Percentiles rank a stretch among this genome's conserved stretches.
These are phyloP conservation scores for Dasyprocta punctata DNA, from an alignment of 2,113 vertebrate genomes.

Conservation along the genomic window DNA sequence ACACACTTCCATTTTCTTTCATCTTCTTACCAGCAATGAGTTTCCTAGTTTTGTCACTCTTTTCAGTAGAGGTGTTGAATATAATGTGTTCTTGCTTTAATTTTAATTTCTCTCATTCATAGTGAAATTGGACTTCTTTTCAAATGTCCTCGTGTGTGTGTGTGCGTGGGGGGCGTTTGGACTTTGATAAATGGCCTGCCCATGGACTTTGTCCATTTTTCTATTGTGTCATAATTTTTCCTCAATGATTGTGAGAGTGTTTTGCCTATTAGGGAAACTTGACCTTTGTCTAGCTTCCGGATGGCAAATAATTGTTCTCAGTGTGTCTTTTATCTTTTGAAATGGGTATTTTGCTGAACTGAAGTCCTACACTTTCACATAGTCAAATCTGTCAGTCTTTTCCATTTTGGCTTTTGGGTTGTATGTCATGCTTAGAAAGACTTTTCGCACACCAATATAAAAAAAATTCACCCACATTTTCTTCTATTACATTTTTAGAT, in stretches of 20 bases:
- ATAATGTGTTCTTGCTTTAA: background rate
- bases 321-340: background rate
- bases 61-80: no score
- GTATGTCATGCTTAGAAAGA: conserved; percentile 48
- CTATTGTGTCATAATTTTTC: background rate
- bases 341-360: background rate
- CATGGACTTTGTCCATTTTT: background rate
- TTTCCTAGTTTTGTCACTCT: no score
- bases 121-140: background rate
- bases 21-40: background rate
- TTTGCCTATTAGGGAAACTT: background rate
- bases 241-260: background rate
- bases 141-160: background rate
- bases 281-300: background rate
- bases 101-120: background rate
- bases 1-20: fast-evolving
- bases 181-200: background rate
- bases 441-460: conserved; percentile 10
- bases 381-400: conserved; percentile 22
- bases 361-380: background rate
- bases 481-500: conserved; percentile 62
- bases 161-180: background rate
- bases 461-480: conserved; percentile 61
- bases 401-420: background rate
- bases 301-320: background rate